These are phyloP conservation scores for Habrosyne pyritoides DNA, from an alignment of 2,888 invertebrate species.

Conservation along the genomic window DNA sequence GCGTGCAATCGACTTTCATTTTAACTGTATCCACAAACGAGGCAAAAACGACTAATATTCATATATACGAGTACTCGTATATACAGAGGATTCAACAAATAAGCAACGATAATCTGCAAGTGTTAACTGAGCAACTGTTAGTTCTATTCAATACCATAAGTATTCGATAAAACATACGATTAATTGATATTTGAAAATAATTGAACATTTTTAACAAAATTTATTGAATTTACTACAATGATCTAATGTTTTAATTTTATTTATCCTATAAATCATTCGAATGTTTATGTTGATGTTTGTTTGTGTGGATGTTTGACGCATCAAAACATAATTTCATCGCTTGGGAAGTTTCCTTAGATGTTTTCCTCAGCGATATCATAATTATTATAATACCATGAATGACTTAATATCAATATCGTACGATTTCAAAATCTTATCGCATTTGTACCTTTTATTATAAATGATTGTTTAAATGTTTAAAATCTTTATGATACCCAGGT, in stretches of 20 bases:
- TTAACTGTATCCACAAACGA: constrained; percentile 55
- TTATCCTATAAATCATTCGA: too few relatives aligned
- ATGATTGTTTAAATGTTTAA: constrained; percentile 32
- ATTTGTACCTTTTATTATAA: constrained; percentile 40
- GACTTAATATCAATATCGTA: constrained; percentile 56
- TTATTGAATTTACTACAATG: too few relatives aligned
- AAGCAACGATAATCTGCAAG: too few relatives aligned
- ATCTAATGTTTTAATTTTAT: too few relatives aligned
- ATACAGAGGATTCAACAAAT: too few relatives aligned
- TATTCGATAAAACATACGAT: too few relatives aligned
- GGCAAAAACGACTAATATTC: constrained; percentile 58
- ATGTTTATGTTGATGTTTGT: too few relatives aligned
- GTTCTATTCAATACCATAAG: too few relatives aligned
- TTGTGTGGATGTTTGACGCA: background rate
- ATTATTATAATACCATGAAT: constrained; percentile 24
- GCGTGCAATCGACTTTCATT: constrained; percentile 48
- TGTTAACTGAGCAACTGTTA: too few relatives aligned
- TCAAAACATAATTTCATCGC: background rate
- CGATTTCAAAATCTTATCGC: constrained; percentile 70
- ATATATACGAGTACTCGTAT: too few relatives aligned
- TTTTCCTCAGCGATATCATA: constrained; percentile 10
- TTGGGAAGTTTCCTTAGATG: background rate
- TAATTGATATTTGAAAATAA: too few relatives aligned
- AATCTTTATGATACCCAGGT: constrained; percentile 21
- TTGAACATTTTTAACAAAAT: too few relatives aligned